These are phyloP conservation scores for Pachyseris speciosa DNA, from an alignment of 64 coral and sea anemone species.

Conservation along the genomic window DNA sequence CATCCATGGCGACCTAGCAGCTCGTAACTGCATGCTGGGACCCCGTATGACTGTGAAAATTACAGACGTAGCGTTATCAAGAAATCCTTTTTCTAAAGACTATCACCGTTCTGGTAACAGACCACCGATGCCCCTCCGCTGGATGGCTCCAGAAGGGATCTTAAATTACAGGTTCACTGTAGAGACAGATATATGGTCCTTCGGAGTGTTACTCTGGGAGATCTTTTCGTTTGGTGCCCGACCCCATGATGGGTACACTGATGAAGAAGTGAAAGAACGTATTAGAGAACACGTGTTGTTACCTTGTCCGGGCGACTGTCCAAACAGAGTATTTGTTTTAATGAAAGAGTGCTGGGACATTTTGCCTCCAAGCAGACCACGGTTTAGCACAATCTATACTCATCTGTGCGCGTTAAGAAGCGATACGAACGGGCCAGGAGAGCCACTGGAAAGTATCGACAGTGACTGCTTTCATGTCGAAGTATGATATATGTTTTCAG, in stretches of 20 bases:
- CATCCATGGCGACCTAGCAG: conserved; percentile 89
- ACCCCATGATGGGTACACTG: conserved; percentile 78
- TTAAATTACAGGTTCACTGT: conserved; percentile 82
- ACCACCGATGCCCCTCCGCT: conserved; percentile 82
- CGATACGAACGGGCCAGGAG: conserved; percentile 5
- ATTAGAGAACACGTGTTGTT: conserved; percentile 79
- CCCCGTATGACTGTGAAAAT: conserved; percentile 87
- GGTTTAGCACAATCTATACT: conserved; percentile 80
- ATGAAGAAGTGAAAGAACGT: conserved; percentile 77
- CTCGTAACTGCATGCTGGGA: conserved; percentile 91
- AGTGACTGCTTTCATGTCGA: not conserved
- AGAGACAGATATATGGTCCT: conserved; percentile 98
- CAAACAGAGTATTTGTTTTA: conserved; percentile 69
- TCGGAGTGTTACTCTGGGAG: conserved; percentile 94
- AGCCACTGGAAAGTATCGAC: not conserved
- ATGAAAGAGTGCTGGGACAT: conserved; percentile 97
- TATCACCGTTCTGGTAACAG: conserved; percentile 80
- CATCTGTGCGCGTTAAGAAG: conserved; percentile 59
- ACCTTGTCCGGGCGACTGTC: conserved; percentile 75
- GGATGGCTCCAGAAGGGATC: conserved; percentile 97
- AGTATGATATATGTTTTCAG: not conserved
- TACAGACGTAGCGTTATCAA: conserved; percentile 70
- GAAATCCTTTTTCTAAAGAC: conserved; percentile 63
- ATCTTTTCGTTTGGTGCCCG: conserved; percentile 92
- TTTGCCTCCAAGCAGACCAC: conserved; percentile 82